A percentile compares a stretch with the other conserved stretches of the same genome.
Evolutionary conservation across 1,140 invertebrate species (phyloP).

Genomic region (Dendrolimus kikuchii): DNA sequence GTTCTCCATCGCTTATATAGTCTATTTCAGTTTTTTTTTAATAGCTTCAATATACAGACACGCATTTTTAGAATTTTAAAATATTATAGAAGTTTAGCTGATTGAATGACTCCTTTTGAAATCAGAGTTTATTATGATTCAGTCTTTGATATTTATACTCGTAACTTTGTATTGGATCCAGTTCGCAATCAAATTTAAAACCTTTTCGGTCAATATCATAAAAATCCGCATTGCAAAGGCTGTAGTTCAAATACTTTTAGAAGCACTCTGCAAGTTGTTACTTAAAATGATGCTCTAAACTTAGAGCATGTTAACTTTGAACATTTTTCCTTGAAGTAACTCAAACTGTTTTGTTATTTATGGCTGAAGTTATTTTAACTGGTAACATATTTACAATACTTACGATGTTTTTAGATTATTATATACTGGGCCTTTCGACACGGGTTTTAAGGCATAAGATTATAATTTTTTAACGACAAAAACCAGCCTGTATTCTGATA

Average conservation of each 20-base stretch:
- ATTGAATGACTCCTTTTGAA: no score
- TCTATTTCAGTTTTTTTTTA: no score
- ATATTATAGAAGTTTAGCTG: background rate
- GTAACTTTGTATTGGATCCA: no score
- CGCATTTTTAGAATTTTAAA: conserved; percentile 1
- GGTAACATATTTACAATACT: background rate
- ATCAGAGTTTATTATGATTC: no score
- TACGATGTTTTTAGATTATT: no score
- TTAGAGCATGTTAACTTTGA: conserved; percentile 7
- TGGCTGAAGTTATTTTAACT: background rate
- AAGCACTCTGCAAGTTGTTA: conserved; percentile 8
- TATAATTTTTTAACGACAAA: no score
- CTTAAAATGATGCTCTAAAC: conserved; percentile 2
- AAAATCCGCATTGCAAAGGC: conserved; percentile 5
- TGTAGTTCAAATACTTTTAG: conserved; percentile 6
- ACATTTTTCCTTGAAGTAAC: conserved; percentile 1
- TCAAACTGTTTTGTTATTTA: background rate
- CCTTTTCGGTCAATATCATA: background rate
- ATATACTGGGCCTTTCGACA: no score
- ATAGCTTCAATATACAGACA: background rate
- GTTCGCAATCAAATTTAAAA: no score
- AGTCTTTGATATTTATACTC: no score
- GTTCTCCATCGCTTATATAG: no score
- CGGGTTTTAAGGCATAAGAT: no score
- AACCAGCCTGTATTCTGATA: no score